Conservation (phyloP, 2,113 vertebrate species). For the Corythoichthys haematopterus region DNA sequence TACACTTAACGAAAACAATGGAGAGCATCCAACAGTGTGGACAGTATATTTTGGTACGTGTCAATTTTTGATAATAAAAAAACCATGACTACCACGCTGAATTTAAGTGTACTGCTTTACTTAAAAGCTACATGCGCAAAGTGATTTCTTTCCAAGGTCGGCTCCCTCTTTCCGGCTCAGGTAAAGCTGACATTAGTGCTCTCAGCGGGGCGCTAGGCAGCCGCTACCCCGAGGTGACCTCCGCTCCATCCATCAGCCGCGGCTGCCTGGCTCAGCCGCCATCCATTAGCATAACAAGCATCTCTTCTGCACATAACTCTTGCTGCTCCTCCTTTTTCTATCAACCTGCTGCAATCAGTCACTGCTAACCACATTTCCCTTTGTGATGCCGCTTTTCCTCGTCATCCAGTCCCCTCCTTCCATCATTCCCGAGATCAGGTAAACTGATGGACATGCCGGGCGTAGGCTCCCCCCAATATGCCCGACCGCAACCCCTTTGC, state of each 20-base stretch:
- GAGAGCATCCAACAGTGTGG: too few relatives aligned
- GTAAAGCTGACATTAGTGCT: conserved; percentile 35
- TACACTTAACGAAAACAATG: too few relatives aligned
- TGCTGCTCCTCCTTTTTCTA: conserved; percentile 27
- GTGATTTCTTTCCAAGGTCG: conserved; percentile 27
- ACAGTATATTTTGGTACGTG: not conserved
- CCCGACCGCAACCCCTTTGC: conserved; percentile 43
- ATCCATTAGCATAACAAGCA: conserved; percentile 61
- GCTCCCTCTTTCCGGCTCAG: conserved; percentile 31
- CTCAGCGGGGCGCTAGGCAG: conserved; percentile 24
- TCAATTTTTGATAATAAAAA: too few relatives aligned
- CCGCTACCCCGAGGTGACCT: conserved; percentile 51
- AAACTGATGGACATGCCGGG: conserved; percentile 53
- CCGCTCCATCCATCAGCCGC: conserved; percentile 43
- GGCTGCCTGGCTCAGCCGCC: conserved; percentile 16
- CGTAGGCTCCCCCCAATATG: conserved; percentile 14
- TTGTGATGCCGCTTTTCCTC: conserved; percentile 27
- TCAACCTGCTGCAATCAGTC: conserved; percentile 55
- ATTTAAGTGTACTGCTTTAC: not conserved
- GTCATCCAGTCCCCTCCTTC: conserved; percentile 22
- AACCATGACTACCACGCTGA: not conserved
- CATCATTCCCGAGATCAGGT: conserved; percentile 56
- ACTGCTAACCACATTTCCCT: conserved; percentile 64
- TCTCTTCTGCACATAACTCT: conserved; percentile 51
- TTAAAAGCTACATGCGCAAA: not conserved